Conservation (phyloP, 2,888 invertebrate species). For the Pandemis cinnamomeana region DNA sequence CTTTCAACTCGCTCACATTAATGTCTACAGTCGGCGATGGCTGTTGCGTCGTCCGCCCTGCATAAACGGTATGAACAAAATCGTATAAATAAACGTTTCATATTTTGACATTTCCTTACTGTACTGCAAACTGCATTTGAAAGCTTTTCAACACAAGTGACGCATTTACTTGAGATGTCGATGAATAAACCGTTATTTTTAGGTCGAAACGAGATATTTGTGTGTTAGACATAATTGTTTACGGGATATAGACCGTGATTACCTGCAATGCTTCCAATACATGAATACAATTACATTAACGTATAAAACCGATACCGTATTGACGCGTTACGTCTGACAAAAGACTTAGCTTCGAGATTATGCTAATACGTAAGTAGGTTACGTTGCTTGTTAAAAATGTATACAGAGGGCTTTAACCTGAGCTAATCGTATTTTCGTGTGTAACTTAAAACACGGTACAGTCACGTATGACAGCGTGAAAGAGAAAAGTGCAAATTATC, state of each 20-base stretch:
- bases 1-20: conserved; percentile 28
- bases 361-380: too few species aligned
- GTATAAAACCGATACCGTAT: too few species aligned
- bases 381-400: too few species aligned
- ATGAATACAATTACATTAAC: too few species aligned
- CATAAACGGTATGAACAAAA: conserved; percentile 48
- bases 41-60: conserved; percentile 47
- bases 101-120: conserved; percentile 43
- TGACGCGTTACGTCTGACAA: too few species aligned
- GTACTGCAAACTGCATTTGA: conserved; percentile 37
- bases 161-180: conserved; percentile 2
- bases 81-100: conserved; percentile 55
- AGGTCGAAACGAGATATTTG: too few species aligned
- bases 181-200: background rate
- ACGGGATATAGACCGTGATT: too few species aligned
- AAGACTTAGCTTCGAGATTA: too few species aligned
- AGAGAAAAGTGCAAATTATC: conserved; percentile 40
- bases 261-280: too few species aligned
- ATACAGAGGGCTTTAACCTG: background rate
- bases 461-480: conserved; percentile 21
- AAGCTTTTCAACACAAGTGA: conserved; percentile 27
- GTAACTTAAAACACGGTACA: background rate
- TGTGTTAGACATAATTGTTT: too few species aligned
- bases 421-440: background rate
- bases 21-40: conserved; percentile 49